Evolutionary conservation across 1,140 invertebrate species (phyloP), one percentile per base, ranked within the genome.

Genomic region (Thaumetopoea pityocampa): DNA sequence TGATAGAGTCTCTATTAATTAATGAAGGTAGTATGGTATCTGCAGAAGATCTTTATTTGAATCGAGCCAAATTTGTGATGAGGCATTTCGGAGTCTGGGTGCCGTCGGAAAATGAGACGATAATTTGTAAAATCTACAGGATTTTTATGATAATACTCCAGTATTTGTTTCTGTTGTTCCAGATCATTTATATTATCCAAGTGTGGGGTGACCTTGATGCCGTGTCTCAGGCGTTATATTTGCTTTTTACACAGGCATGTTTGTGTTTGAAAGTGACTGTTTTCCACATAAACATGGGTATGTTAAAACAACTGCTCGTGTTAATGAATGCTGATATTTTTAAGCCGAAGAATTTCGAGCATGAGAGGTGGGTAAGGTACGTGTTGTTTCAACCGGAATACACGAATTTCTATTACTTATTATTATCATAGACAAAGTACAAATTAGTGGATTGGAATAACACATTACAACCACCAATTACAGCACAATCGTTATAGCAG

Each of bases 201-300:
- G 69, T 81, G 0, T 78, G 71, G 67, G 76, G 73, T 2, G 77
- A 84, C 19, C 44, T 81, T 8, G 76, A 78, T 8, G 73, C 70
- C 0, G 63, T 80, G 1, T 74, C 73, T 0, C 64, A 84, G 16
- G 66, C 76, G 2, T 73, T 62, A 0, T 84, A 80, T 10, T 33
- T 81, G 26, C 44, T 81, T 5, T 77, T 84, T 38, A 80, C 80
- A 0, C 77, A 84, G 19, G 73, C 77, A 2, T 77, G 71, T 42
- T 53, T 84, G 12, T 81, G 77, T 42, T 72, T 78, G 6, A 84
- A 84, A 64, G 48, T 84, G 4, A 71, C 74, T 1, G 61, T 77
- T 18, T 58, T 81, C 38, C 74, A 70, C 9, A 8, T 62, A 1
- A 81, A 79, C 29, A 51, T 65, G n/a, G 37, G 33, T 5, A 49